Percentiles rank a stretch among this genome's conserved stretches.
These are phyloP conservation scores for Cryptus armator DNA, from an alignment of 2,888 invertebrate species.

Conservation along the genomic window DNA sequence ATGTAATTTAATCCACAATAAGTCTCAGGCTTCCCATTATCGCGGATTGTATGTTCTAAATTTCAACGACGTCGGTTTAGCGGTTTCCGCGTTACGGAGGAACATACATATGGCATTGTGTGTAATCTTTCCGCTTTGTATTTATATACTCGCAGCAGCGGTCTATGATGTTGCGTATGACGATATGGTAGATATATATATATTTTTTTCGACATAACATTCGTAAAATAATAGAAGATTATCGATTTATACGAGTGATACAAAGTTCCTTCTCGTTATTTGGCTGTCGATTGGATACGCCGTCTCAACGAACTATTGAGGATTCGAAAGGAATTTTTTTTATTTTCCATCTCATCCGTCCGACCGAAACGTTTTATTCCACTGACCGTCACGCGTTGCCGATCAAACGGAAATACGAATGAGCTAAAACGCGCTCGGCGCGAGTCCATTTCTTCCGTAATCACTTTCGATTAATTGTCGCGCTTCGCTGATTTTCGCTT, in stretches of 20 bases:
- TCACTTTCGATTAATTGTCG: slow-evolving; percentile 56
- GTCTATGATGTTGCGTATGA: no score
- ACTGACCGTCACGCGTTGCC: slow-evolving; percentile 43
- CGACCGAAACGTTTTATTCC: slow-evolving; percentile 50
- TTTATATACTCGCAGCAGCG: not conserved
- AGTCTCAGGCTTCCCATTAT: not conserved
- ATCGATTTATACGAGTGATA: no score
- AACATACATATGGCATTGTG: not conserved
- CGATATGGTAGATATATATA: no score
- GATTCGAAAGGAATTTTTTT: not conserved
- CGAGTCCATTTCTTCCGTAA: slow-evolving; percentile 38
- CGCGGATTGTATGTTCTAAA: not conserved
- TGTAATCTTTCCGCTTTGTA: not conserved
- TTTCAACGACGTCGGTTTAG: not conserved
- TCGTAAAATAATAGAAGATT: no score
- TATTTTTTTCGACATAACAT: not conserved
- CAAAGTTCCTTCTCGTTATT: not conserved
- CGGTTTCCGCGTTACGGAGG: slow-evolving; percentile 3
- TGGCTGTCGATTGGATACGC: not conserved
- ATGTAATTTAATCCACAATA: not conserved
- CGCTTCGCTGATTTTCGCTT: slow-evolving; percentile 25
- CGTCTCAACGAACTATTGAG: not conserved
- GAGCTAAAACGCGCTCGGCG: slow-evolving; percentile 7
- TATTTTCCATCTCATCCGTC: slow-evolving; percentile 7
- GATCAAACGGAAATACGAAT: slow-evolving; percentile 21